Evolutionary conservation across 2,888 invertebrate genomes (phyloP).

Genomic region (Rotaria macrura): DNA sequence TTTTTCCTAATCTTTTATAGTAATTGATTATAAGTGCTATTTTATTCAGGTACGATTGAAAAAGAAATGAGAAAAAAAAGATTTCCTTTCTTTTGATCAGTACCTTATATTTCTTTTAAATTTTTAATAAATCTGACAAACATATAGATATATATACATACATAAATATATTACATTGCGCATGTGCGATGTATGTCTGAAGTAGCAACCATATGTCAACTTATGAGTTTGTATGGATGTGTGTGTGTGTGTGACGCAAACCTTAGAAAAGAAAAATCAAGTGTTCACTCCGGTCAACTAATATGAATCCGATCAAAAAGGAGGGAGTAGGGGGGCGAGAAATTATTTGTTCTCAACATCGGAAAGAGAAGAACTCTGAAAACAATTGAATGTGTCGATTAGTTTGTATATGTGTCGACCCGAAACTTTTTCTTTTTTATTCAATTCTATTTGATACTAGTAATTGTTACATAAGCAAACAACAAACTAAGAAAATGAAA

Average conservation of each 20-base stretch:
- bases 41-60: neutral
- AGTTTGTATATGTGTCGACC: neutral
- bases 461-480: neutral
- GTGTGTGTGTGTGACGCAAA: neutral
- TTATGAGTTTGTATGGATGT: neutral
- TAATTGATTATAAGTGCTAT: neutral
- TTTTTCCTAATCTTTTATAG: neutral
- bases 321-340: too few species aligned
- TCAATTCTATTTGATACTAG: neutral
- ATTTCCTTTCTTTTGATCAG: neutral
- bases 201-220: neutral
- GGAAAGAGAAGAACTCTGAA: neutral
- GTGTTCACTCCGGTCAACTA: neutral
- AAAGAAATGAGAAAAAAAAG: neutral
- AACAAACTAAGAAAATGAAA: neutral
- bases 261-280: constrained; percentile 2
- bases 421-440: neutral
- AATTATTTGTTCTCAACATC: neutral
- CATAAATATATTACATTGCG: neutral
- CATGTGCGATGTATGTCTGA: neutral
- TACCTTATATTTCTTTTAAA: neutral
- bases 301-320: neutral
- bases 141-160: neutral
- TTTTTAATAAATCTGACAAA: neutral
- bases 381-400: neutral